These are phyloP conservation scores for Fragum sueziense DNA, from an alignment of 2,888 invertebrate genomes.

Conservation along the genomic window DNA sequence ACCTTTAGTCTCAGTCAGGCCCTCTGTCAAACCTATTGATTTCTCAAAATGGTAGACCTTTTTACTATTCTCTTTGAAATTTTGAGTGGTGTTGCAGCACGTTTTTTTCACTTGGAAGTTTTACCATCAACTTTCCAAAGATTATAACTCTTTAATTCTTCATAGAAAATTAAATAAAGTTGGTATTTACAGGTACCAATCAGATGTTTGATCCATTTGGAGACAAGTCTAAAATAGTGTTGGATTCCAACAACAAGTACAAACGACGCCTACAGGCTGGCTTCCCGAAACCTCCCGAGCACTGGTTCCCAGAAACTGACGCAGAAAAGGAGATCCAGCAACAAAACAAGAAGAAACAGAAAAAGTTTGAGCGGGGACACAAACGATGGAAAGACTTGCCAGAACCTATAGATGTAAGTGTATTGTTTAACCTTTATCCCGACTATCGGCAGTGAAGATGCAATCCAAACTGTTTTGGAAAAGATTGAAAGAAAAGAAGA, in stretches of 20 bases:
- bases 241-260: slow-evolving; percentile 76
- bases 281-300: slow-evolving; percentile 70
- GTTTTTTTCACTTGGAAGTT: no score
- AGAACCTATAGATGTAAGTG: slow-evolving; percentile 78
- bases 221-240: slow-evolving; percentile 68
- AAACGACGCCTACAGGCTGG: slow-evolving; percentile 73
- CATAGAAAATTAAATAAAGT: no score
- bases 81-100: no score
- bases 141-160: no score
- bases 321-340: slow-evolving; percentile 53
- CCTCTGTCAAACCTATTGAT: no score
- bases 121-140: no score
- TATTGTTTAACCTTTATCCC: not conserved
- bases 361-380: slow-evolving; percentile 68
- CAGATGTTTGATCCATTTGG: slow-evolving; percentile 70
- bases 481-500: not conserved
- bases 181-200: slow-evolving; percentile 72
- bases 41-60: no score
- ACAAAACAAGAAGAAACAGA: slow-evolving; percentile 43
- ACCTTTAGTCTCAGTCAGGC: no score
- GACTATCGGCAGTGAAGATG: not conserved
- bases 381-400: slow-evolving; percentile 78
- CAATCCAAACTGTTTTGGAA: not conserved
- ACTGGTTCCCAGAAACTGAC: slow-evolving; percentile 72
- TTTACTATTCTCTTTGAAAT: no score